Percentiles rank a stretch among this genome's conserved stretches.
Conservation (phyloP, 2,888 invertebrate genomes). For the Elegia similella region DNA sequence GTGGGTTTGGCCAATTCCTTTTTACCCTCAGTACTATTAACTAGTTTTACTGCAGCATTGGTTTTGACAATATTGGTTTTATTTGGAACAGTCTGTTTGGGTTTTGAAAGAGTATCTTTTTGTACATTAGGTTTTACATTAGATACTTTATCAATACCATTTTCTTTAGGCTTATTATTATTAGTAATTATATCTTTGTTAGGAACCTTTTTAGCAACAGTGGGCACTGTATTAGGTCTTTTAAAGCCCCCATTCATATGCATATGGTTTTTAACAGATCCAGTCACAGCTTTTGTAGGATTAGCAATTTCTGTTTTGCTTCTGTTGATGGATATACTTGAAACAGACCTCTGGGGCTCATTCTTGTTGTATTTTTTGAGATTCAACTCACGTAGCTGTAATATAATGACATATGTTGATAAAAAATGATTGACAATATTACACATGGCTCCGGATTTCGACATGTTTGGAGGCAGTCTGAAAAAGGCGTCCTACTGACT, state of each 20-base stretch:
- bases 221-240: constrained; percentile 36
- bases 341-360: constrained; percentile 25
- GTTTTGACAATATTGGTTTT: neutral
- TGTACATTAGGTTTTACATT: constrained; percentile 11
- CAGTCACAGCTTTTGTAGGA: constrained; percentile 17
- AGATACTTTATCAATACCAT: constrained; percentile 12
- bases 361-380: constrained; percentile 56
- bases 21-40: neutral
- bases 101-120: too few species aligned
- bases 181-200: constrained; percentile 21
- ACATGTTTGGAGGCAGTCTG: too few species aligned
- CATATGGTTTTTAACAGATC: constrained; percentile 36
- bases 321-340: constrained; percentile 29
- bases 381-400: constrained; percentile 63
- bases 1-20: neutral
- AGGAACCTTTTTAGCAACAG: constrained; percentile 19
- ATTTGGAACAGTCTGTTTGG: neutral
- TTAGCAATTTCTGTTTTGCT: constrained; percentile 27
- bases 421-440: too few species aligned
- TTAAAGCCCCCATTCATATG: constrained; percentile 36
- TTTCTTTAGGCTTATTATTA: constrained; percentile 12
- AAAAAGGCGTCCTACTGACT: too few species aligned
- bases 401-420: constrained; percentile 22
- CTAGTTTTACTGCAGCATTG: neutral
- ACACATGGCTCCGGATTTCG: too few species aligned